Conservation (phyloP, 2,888 invertebrate species). For the Callinectes sapidus region DNA sequence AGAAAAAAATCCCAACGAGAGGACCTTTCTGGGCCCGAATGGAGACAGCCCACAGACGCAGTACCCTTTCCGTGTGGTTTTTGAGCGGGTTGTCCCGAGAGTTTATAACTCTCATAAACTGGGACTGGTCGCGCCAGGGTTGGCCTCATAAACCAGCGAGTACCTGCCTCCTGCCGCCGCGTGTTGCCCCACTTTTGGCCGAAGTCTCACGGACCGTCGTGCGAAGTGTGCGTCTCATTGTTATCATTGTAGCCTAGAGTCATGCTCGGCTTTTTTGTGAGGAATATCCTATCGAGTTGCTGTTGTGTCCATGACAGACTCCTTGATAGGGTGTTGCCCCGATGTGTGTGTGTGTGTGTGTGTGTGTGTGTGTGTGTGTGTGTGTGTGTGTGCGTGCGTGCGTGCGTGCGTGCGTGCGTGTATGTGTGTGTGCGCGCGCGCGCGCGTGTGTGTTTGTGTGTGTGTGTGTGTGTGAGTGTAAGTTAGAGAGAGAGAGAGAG, state of each 20-base stretch:
- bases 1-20: slow-evolving; percentile 27
- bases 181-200: slow-evolving; percentile 28
- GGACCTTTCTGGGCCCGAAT: neutral
- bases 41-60: slow-evolving; percentile 50
- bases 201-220: neutral
- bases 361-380: neutral
- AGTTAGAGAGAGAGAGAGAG: slow-evolving; percentile 13
- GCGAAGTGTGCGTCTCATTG: slow-evolving; percentile 27
- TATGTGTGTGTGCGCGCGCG: neutral
- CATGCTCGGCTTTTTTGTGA: neutral
- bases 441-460: neutral
- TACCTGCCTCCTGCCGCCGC: slow-evolving; percentile 50
- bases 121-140: slow-evolving; percentile 33
- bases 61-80: slow-evolving; percentile 61
- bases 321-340: neutral
- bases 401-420: neutral
- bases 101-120: slow-evolving; percentile 62
- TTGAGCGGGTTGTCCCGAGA: slow-evolving; percentile 50
- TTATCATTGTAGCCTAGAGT: neutral
- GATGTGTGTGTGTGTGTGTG: neutral
- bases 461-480: neutral
- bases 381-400: neutral
- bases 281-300: neutral
- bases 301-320: neutral
- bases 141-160: slow-evolving; percentile 47